Conservation (phyloP, 2,888 invertebrate species). For the Bembecia ichneumoniformis region DNA sequence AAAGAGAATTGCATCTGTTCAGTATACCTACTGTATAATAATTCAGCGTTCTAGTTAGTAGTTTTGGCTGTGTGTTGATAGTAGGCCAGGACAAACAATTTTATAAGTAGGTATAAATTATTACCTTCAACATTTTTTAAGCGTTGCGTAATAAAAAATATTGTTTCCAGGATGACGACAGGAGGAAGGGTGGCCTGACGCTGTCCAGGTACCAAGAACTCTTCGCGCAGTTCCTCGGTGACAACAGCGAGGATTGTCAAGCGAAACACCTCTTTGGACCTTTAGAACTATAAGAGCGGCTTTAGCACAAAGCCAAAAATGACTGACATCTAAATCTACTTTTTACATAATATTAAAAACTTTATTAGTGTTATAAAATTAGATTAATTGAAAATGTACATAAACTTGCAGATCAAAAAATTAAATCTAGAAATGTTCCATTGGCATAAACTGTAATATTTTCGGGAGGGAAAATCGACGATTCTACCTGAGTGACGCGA, state of each 20-base stretch:
- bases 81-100: too few relatives aligned
- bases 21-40: too few relatives aligned
- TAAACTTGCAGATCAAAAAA: background rate
- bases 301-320: constrained; percentile 7
- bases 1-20: too few relatives aligned
- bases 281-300: constrained; percentile 54
- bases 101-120: too few relatives aligned
- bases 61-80: too few relatives aligned
- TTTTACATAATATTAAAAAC: background rate
- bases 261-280: constrained; percentile 87
- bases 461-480: constrained; percentile 3
- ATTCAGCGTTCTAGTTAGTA: too few relatives aligned
- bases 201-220: constrained; percentile 85
- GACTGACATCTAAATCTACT: constrained; percentile 17
- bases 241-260: constrained; percentile 79
- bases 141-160: too few relatives aligned
- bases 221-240: constrained; percentile 86
- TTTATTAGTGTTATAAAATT: background rate
- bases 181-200: constrained; percentile 83
- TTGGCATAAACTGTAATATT: background rate
- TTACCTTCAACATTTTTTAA: too few relatives aligned
- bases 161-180: constrained; percentile 80
- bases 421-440: background rate
- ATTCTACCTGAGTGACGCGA: constrained; percentile 9
- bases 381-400: background rate